Evolutionary conservation across 2,888 invertebrate genomes (phyloP), one percentile per base, ranked within the genome.

Genomic region (Oxyteleia sp.): DNA sequence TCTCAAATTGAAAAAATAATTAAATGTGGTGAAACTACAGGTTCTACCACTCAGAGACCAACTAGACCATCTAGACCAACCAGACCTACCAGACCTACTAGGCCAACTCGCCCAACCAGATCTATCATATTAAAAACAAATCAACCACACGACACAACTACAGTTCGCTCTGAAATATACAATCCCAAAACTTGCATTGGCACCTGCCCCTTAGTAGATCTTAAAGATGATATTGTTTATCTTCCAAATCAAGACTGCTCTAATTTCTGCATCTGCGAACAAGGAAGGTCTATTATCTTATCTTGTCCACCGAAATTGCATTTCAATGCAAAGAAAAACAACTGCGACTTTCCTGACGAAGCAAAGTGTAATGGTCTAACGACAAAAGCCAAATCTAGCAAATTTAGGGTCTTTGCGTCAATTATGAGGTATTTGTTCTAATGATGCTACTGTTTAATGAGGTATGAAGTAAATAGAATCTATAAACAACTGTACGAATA

Each of bases 251-350:
- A 51, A 0, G 87, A 89, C 16, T 89, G 89, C 55, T 81, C 82
- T 0, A 89, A 87, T 32, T 91, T 86, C 74, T 90, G 90, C 55
- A 71, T 85, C 15, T 90, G 90, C 35, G 78, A 82, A 15, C 66
- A 71, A 10, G 85, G 85, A 11, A 10, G 29, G 26, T 29, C 85
- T 0, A 78, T 75, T 15, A 82, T 85, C 0, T 74, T 84, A 15
- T 2, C 64, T 3, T 90, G 90, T 63, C 86, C 85, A 10, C 18
- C 63, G 0, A 55, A 29, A 47, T 80, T 88, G 57, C 85, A 87
- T 47, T 89, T 86, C 41, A 88, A 66, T 68, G 51, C 69, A 0
- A 18, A 4, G 1, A 68, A 53, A 5, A n/a, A 78, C 13, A 79
- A 80, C 3, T 89, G 88, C 49, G 86, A 83, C 63, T 82, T 55